Evolutionary conservation across 2,888 invertebrate species (phyloP).

Genomic region (Branchipolynoe longqiensis): DNA sequence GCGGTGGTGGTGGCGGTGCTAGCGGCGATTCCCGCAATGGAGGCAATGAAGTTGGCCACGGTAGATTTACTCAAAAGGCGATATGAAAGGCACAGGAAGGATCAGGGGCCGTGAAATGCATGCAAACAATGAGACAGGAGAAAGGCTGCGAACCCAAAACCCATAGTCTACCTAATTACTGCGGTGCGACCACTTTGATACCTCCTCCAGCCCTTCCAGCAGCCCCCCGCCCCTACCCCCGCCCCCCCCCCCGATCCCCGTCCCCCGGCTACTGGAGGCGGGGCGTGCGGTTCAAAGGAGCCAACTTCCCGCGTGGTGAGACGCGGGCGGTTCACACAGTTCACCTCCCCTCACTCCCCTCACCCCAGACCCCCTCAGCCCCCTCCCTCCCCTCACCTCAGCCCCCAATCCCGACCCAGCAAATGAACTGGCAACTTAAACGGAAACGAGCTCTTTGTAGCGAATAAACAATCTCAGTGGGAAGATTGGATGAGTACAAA

Average conservation of each 20-base stretch:
- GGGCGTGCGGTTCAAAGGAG: conserved; percentile 18
- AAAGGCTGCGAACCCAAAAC: background rate
- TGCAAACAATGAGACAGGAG: background rate
- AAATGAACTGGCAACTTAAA: conserved; percentile 28
- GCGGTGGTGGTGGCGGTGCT: too few relatives aligned
- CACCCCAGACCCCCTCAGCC: background rate
- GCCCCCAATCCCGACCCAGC: background rate
- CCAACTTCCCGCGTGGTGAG: background rate
- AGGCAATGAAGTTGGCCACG: too few relatives aligned
- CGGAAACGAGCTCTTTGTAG: background rate
- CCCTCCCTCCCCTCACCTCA: too few relatives aligned
- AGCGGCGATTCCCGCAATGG: too few relatives aligned
- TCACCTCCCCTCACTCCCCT: too few relatives aligned
- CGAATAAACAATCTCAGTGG: conserved; percentile 13
- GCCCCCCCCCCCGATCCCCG: background rate
- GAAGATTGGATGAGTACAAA: background rate
- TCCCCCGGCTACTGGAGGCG: background rate
- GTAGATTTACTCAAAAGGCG: too few relatives aligned
- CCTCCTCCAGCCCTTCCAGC: too few relatives aligned
- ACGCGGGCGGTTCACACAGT: too few relatives aligned
- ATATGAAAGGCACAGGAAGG: conserved; percentile 9
- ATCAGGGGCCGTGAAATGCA: conserved; percentile 11
- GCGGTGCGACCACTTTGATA: conserved; percentile 36
- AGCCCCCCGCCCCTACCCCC: too few relatives aligned
- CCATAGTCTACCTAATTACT: conserved; percentile 28